phyloP scores from a whole-genome alignment of 2,797 vertebrate species.

The Sebastes glaucus region DNA sequence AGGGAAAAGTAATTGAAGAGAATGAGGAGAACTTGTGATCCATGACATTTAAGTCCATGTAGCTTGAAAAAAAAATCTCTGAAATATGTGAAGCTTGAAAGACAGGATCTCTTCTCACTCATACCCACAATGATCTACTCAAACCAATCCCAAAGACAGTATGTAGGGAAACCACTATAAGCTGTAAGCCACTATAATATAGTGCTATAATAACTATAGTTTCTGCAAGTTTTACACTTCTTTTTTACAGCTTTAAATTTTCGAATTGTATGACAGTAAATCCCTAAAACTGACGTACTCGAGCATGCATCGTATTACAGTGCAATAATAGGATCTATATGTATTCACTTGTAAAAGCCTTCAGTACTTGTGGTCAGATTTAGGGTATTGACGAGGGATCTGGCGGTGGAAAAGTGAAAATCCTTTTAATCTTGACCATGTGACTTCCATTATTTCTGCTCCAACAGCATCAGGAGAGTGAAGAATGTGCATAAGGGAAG shows the following conservation, averaged over 20 bases:
- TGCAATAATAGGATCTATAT: conserved; percentile 3
- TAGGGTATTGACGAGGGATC: background rate
- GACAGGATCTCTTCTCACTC: background rate
- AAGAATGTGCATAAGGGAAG: conserved; percentile 1
- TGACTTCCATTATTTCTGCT: conserved; percentile 3
- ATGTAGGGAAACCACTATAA: background rate
- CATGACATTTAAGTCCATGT: background rate
- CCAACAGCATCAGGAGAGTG: background rate
- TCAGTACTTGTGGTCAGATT: conserved; percentile 9
- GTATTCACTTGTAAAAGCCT: background rate
- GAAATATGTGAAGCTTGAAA: background rate
- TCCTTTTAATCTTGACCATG: conserved; percentile 10
- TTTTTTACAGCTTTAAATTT: background rate
- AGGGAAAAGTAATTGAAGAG: background rate
- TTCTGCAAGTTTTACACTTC: background rate
- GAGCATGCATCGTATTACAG: background rate
- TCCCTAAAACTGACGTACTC: background rate
- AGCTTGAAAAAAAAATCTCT: background rate
- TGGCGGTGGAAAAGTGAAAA: background rate
- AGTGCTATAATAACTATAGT: background rate
- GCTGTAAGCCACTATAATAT: background rate
- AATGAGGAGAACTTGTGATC: background rate
- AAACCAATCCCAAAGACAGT: background rate
- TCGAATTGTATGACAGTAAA: background rate
- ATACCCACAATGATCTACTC: background rate